These are phyloP conservation scores for Autographa gamma DNA, from an alignment of 2,888 invertebrate genomes.

Conservation along the genomic window DNA sequence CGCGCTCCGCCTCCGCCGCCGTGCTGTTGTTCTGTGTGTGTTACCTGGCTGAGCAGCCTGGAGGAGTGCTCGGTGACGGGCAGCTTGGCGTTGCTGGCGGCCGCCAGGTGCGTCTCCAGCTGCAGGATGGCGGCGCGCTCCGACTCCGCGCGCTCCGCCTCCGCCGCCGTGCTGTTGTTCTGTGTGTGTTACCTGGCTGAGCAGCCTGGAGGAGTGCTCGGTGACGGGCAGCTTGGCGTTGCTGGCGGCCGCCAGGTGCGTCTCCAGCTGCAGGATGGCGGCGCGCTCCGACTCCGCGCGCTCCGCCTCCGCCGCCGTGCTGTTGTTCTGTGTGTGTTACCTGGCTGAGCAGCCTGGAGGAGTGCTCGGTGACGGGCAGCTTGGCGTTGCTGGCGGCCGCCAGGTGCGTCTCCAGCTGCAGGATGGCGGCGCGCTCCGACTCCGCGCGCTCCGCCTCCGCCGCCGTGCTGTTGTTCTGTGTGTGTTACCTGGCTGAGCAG, in stretches of 20 bases:
- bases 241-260: constrained; percentile 96
- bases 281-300: constrained; percentile 80
- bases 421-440: too few species aligned
- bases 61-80: constrained; percentile 97
- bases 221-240: constrained; percentile 96
- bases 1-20: constrained; percentile 70
- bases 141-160: constrained; percentile 74
- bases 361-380: constrained; percentile 96
- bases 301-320: too few species aligned
- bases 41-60: constrained; percentile 93
- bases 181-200: constrained; percentile 90
- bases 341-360: constrained; percentile 95
- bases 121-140: constrained; percentile 86
- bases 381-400: constrained; percentile 96
- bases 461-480: too few species aligned
- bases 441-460: constrained; percentile 72
- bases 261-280: constrained; percentile 92
- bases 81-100: constrained; percentile 95
- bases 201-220: constrained; percentile 95
- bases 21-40: constrained; percentile 61
- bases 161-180: constrained; percentile 67
- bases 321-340: constrained; percentile 73
- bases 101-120: constrained; percentile 97
- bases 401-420: constrained; percentile 96
- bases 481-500: constrained; percentile 92